A percentile compares a stretch with the other conserved stretches of the same genome.
phyloP scores from a whole-genome alignment of 2,113 vertebrate genomes.

The Sinocyclocheilus maitianheensis region DNA sequence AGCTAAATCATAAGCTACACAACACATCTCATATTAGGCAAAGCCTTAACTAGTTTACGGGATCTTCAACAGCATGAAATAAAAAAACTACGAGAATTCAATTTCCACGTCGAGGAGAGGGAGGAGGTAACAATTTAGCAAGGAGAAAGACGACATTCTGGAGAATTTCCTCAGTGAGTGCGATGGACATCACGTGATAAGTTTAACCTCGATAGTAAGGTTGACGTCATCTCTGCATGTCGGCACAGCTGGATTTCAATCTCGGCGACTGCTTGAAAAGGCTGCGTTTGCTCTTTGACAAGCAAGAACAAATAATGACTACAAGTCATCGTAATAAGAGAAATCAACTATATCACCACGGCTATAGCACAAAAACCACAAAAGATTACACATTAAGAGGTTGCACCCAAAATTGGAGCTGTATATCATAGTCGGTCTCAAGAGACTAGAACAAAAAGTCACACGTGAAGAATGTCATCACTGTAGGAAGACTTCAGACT shows the following conservation, averaged over 20 bases:
- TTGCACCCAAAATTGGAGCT: constrained; percentile 64
- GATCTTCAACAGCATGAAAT: constrained; percentile 2
- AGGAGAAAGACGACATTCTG: neutral
- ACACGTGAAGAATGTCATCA: constrained; percentile 61
- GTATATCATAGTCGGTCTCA: constrained; percentile 64
- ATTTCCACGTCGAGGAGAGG: neutral
- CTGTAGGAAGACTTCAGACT: constrained; percentile 59
- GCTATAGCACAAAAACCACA: constrained; percentile 51
- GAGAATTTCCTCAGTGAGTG: neutral
- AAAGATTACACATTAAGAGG: constrained; percentile 48
- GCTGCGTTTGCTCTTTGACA: constrained; percentile 49
- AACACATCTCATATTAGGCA: neutral
- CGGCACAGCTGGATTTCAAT: constrained; percentile 33
- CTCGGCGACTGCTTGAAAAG: constrained; percentile 50
- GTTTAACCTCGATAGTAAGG: neutral
- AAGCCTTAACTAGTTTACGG: neutral
- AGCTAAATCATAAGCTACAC: neutral
- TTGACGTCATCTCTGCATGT: constrained; percentile 9
- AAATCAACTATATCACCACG: constrained; percentile 32
- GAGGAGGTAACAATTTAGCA: neutral
- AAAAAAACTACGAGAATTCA: neutral
- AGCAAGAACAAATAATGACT: constrained; percentile 50
- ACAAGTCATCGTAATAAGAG: constrained; percentile 48
- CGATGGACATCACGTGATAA: neutral
- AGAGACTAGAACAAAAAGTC: constrained; percentile 63